Evolutionary conservation across 2,888 invertebrate genomes (phyloP).

Genomic region (Lampropteryx suffumata): DNA sequence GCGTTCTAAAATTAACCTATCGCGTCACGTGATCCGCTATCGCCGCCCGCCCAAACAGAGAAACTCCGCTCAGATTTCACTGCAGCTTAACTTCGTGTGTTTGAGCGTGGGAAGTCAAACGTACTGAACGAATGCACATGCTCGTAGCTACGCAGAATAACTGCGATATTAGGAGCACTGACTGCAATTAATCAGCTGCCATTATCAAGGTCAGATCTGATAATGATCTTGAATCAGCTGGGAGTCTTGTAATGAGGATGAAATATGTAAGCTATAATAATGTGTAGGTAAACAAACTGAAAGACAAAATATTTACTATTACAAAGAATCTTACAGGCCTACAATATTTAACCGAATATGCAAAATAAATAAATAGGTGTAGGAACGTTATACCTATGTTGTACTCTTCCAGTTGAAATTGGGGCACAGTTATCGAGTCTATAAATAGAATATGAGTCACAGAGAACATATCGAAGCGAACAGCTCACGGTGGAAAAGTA

Average conservation of each 20-base stretch:
- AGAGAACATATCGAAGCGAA: conserved; percentile 62
- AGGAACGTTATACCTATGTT: too few species aligned
- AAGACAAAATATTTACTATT: too few species aligned
- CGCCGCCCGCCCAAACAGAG: conserved; percentile 81
- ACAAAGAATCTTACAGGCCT: too few species aligned
- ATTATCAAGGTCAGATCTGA: conserved; percentile 67
- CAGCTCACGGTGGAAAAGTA: conserved; percentile 55
- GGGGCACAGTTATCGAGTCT: conserved; percentile 63
- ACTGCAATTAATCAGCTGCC: conserved; percentile 51
- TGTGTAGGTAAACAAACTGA: conserved; percentile 10
- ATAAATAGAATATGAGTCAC: conserved; percentile 75
- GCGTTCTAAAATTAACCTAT: conserved; percentile 73
- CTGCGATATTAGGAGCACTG: conserved; percentile 34
- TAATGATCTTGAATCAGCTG: conserved; percentile 54
- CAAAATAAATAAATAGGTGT: not conserved
- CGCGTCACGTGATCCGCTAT: conserved; percentile 73
- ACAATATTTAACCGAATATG: not conserved
- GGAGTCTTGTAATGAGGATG: conserved; percentile 8
- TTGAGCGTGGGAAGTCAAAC: conserved; percentile 46
- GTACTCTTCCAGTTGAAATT: conserved; percentile 52
- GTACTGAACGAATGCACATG: conserved; percentile 3
- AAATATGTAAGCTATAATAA: conserved; percentile 1
- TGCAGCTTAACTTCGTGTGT: conserved; percentile 52
- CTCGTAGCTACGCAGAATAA: conserved; percentile 34
- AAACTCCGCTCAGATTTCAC: conserved; percentile 80